Conservation (phyloP, 1,140 invertebrate genomes). For the Gonatopus flavifemur region DNA sequence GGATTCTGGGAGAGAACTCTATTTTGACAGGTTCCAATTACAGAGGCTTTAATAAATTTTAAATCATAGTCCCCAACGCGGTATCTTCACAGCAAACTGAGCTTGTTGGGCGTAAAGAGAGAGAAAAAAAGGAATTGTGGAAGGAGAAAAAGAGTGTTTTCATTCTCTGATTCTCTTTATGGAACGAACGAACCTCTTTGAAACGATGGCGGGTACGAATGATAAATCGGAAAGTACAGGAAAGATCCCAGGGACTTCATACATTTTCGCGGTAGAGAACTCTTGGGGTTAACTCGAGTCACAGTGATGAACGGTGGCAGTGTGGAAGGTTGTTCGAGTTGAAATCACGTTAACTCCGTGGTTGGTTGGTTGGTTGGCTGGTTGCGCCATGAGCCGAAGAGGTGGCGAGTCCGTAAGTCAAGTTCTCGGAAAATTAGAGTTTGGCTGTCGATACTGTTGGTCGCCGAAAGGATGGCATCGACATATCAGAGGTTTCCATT, state of each 20-base stretch:
- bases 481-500: too few species aligned
- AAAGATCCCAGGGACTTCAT: conserved; percentile 27
- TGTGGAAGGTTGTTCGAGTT: conserved; percentile 11
- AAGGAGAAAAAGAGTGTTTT: neutral
- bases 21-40: neutral
- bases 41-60: neutral
- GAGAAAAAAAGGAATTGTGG: neutral
- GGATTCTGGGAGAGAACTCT: neutral
- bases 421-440: neutral
- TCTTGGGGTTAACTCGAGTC: conserved; percentile 19
- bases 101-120: too few species aligned
- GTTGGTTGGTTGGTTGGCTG: conserved; percentile 9
- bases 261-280: conserved; percentile 23
- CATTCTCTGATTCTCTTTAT: too few species aligned
- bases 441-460: neutral
- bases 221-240: conserved; percentile 22
- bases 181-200: neutral
- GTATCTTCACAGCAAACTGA: too few species aligned
- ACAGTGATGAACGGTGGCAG: conserved; percentile 24
- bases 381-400: too few species aligned
- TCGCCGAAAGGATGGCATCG: neutral
- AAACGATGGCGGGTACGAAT: conserved; percentile 20
- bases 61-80: neutral
- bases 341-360: conserved; percentile 24
- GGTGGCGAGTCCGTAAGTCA: too few species aligned